Evolutionary conservation across 2,888 invertebrate genomes (phyloP), one percentile per base, ranked within the genome.

Genomic region (Heteromurus nitidus): DNA sequence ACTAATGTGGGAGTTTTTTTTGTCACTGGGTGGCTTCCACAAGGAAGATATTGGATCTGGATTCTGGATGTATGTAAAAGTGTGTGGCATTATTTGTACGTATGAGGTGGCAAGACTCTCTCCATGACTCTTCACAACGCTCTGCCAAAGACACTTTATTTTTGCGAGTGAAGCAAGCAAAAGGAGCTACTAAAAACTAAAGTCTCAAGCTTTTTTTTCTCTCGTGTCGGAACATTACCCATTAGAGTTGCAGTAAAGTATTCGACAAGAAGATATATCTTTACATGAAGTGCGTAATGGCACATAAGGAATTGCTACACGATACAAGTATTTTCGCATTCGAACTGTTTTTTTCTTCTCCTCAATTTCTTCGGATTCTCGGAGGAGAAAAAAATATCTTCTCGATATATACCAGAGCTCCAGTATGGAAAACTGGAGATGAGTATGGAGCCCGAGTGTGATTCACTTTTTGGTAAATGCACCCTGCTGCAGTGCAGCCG

Each of bases 201-300:
- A 22, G 11, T 28, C 18, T 16, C 26, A 60, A 60, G 30, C 16
- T 28, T 60, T 53, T 22, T 22, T 53, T n/a, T n/a, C 53, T 22
- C n/a, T 20, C 11, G n/a, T n/a, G n/a, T 13, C n/a, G 44, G n/a
- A 44, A 44, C 44, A 44, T 44, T 69, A 26, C 31, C 70, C 58
- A 70, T 70, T 70, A 58, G 70, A 58, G 58, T 70, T 58, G 42
- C 58, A 70, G 58, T 31, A 55, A 58, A 58, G 55, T 36, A 55
- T 55, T 70, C 70, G 70, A 76, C 60, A 20, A 74, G 44, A 77
- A 77, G 69, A 77, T 69, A 77, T 69, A 69, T 79, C 62, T 58
- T 60, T 72, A 44, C 53, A 70, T 70, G 79, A 79, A 79, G 79
- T 79, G 79, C 79, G 79, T 79, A 79, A 79, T 79, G 79, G 79